Evolutionary conservation across 2,888 invertebrate genomes (phyloP), one percentile per base, ranked within the genome.

Genomic region (Xestia rhomboidea): DNA sequence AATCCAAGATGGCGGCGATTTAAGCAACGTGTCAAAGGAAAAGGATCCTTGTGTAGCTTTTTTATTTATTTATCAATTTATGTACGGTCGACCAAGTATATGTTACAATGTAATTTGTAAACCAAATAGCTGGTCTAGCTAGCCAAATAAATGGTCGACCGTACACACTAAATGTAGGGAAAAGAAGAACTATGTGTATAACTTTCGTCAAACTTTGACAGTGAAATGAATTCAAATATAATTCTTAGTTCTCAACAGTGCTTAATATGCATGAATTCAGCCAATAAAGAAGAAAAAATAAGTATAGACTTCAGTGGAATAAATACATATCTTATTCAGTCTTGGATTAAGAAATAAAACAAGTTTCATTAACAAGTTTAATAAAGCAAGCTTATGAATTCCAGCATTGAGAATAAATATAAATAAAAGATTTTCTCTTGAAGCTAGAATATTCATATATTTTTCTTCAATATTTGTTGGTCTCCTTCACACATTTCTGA

Each of bases 401-500:
- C 7, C 18, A 57, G 27, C 18, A 18, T 30, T 60, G 21, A 21
- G 21, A 30, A 60, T 30, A 62, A 62, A 60, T 60, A 60, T 21
- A 3, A 41, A 41, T 5, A 62, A 30, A 21, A 34, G 10, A 21
- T 30, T 62, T 30, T 62, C 27, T 54, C 8, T n/a, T 18, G 8
- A 41, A 18, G 11, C 18, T 71, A 30, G 11, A 77, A 60, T 69
- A 49, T 79, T 60, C 11, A 41, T 71, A 30, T 18, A 44, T 49
- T 41, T n/a, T 69, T 79, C 24, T 71, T 13, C 27, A 49, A 46
- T 67, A 81, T 63, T 70, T 73, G 8, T 54, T 27, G 67, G 41
- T 51, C 8, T 44, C 38, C 30, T 38, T 0, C 27, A 54, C 11
- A 54, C 10, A 57, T 63, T 68, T 68, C 49, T 51, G 68, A 68